Percentiles rank a stretch among this genome's conserved stretches.
Evolutionary conservation across 1,140 invertebrate species (phyloP).

Genomic region (Capitella teleta): DNA sequence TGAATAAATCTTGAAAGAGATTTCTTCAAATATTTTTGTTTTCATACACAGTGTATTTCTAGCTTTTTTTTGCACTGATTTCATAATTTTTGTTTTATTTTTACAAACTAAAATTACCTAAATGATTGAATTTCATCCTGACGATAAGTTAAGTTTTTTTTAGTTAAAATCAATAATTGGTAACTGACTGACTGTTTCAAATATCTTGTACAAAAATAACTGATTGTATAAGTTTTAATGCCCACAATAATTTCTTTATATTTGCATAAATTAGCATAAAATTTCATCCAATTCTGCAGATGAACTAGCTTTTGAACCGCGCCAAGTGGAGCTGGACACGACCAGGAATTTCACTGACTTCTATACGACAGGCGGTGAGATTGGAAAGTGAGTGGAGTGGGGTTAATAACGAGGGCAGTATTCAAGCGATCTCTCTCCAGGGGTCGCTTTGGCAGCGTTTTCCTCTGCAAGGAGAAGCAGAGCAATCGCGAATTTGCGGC

Average conservation of each 20-base stretch:
- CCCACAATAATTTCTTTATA: slow-evolving; percentile 2
- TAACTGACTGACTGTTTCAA: too few species aligned
- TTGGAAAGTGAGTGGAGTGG: slow-evolving; percentile 37
- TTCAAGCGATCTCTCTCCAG: slow-evolving; percentile 23
- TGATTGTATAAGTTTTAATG: not conserved
- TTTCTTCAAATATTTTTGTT: too few species aligned
- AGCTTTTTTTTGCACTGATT: too few species aligned
- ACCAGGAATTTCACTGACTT: slow-evolving; percentile 31
- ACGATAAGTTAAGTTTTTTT: too few species aligned
- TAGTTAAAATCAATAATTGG: not conserved
- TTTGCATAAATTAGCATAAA: too few species aligned
- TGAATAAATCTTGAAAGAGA: too few species aligned
- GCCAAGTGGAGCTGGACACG: slow-evolving; percentile 18
- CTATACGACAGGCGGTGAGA: slow-evolving; percentile 32
- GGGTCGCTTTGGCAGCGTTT: slow-evolving; percentile 96
- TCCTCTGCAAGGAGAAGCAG: slow-evolving; percentile 82
- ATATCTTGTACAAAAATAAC: not conserved
- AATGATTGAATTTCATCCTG: too few species aligned
- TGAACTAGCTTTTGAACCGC: slow-evolving; percentile 28
- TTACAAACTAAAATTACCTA: too few species aligned
- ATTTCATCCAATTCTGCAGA: slow-evolving; percentile 16
- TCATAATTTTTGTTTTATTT: too few species aligned
- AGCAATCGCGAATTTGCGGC: slow-evolving; percentile 94
- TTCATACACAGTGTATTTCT: too few species aligned
- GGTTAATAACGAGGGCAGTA: not conserved